Conservation (phyloP, 1,140 invertebrate genomes). For the Bombus picipes region DNA sequence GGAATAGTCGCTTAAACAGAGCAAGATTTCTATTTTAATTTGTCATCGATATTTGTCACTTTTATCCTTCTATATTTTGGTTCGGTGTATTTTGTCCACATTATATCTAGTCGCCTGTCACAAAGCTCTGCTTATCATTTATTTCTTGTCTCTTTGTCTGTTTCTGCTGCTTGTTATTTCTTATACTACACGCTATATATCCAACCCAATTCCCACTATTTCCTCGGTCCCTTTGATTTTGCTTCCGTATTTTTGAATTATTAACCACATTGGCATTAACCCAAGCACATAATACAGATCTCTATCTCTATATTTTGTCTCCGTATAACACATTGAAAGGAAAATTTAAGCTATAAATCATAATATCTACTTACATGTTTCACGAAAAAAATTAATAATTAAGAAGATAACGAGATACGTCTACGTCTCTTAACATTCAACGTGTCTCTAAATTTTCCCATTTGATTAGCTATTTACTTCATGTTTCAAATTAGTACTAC, state of each 20-base stretch:
- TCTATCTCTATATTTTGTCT: neutral
- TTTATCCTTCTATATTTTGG: neutral
- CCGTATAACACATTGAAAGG: neutral
- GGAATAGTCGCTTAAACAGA: too few species aligned
- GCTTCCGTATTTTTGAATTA: conserved; percentile 3
- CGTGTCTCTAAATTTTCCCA: too few species aligned
- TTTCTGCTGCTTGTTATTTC: neutral
- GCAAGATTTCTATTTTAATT: neutral
- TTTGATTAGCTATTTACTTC: neutral
- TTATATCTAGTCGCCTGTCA: neutral
- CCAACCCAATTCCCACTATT: neutral
- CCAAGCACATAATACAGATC: neutral
- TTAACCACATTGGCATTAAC: neutral
- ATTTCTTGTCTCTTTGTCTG: neutral
- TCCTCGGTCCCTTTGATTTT: neutral
- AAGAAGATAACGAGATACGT: neutral
- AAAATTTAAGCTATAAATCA: neutral
- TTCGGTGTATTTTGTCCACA: neutral
- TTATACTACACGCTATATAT: neutral
- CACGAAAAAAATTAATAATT: too few species aligned
- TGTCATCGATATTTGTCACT: neutral
- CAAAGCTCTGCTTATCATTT: neutral
- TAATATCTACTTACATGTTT: neutral
- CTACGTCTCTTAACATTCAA: too few species aligned
- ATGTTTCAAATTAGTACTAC: neutral